Evolutionary conservation across 2,113 vertebrate genomes (phyloP).

Genomic region (Carassius gibelio): DNA sequence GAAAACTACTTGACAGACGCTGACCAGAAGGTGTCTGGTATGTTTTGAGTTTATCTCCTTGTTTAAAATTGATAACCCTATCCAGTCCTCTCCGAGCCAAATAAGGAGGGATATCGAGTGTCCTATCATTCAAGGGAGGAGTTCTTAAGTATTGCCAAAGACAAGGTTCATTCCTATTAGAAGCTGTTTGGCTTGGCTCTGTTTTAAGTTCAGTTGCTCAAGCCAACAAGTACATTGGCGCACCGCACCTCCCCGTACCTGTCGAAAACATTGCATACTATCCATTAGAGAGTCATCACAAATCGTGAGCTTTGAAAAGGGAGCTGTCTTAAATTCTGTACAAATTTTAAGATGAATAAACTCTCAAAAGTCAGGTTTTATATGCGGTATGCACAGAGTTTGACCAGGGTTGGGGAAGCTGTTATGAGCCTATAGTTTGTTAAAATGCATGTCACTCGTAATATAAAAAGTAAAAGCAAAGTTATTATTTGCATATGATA

Average conservation of each 20-base stretch:
- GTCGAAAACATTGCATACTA: slow-evolving; percentile 6
- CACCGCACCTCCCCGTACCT: slow-evolving; percentile 12
- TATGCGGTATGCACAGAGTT: neutral
- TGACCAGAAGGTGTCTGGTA: slow-evolving; percentile 61
- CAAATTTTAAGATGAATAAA: neutral
- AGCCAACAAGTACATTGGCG: slow-evolving; percentile 2
- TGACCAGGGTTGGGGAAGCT: neutral
- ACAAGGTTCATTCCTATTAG: slow-evolving; percentile 53
- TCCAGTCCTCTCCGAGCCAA: slow-evolving; percentile 55
- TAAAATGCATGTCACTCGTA: neutral
- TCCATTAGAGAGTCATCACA: neutral
- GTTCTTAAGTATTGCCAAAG: slow-evolving; percentile 36
- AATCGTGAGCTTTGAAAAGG: neutral
- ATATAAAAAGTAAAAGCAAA: neutral
- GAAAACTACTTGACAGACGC: slow-evolving; percentile 65
- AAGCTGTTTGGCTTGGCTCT: slow-evolving; percentile 38
- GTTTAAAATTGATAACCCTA: slow-evolving; percentile 66
- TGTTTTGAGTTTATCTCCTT: slow-evolving; percentile 70
- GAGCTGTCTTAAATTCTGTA: neutral
- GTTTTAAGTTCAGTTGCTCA: neutral
- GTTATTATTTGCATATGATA: neutral
- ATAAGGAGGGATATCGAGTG: slow-evolving; percentile 46
- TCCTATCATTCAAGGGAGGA: slow-evolving; percentile 59
- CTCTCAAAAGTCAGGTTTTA: neutral
- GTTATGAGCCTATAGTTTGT: neutral